Evolutionary conservation across 1,140 invertebrate genomes (phyloP).

Genomic region (Capitella teleta): DNA sequence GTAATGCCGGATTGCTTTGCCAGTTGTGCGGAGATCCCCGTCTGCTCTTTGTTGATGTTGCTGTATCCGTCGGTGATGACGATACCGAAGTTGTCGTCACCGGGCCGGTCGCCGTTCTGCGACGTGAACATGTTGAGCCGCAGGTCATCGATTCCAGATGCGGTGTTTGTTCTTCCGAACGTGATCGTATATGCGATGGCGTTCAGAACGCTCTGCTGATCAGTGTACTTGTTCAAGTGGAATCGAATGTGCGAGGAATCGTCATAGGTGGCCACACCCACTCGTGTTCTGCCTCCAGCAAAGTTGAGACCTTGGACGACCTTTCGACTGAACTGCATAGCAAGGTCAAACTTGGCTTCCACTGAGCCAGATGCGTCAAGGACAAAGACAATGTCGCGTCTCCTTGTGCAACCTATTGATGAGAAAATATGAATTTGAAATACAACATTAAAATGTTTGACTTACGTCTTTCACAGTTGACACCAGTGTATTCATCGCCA

Average conservation of each 20-base stretch:
- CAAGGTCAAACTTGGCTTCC: neutral
- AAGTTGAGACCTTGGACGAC: constrained; percentile 5
- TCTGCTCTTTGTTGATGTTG: constrained; percentile 4
- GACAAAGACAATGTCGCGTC: constrained; percentile 5
- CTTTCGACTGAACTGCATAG: neutral
- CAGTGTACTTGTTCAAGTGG: constrained; percentile 4
- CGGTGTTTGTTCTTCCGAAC: constrained; percentile 7
- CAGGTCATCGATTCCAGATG: neutral
- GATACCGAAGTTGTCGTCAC: constrained; percentile 15
- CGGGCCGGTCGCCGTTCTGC: constrained; percentile 9
- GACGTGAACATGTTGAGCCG: constrained; percentile 8
- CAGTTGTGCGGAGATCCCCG: neutral
- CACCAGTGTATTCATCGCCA: constrained; percentile 5
- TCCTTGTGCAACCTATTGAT: constrained; percentile 1
- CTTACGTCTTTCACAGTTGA: constrained; percentile 5
- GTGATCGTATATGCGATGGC: neutral
- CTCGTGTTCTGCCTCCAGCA: neutral
- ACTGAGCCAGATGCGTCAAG: constrained; percentile 7
- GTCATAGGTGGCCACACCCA: constrained; percentile 6
- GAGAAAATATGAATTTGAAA: too few relatives aligned
- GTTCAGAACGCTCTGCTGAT: constrained; percentile 2
- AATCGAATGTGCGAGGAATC: constrained; percentile 4
- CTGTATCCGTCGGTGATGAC: constrained; percentile 23
- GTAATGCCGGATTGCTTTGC: neutral
- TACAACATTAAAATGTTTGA: too few relatives aligned